Percentiles rank a stretch among this genome's conserved stretches.
phyloP scores from a whole-genome alignment of 2,113 vertebrate genomes.

The Bos javanicus region DNA sequence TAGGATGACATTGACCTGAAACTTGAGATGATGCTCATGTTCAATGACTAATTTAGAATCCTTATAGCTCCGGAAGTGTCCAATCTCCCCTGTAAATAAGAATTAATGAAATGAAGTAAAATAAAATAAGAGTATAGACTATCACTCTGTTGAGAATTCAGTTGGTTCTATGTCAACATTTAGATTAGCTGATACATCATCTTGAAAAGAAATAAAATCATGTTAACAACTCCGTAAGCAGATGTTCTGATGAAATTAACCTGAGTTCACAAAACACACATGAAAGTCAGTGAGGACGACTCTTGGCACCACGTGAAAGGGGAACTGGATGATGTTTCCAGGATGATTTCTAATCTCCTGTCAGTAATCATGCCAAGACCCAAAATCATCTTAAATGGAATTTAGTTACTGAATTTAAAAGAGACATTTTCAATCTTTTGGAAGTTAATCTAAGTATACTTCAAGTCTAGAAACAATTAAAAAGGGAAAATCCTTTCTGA shows the following conservation, averaged over 20 bases:
- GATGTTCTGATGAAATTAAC: neutral
- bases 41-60: neutral
- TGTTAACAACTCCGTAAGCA: neutral
- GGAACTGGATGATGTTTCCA: neutral
- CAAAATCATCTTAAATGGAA: neutral
- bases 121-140: neutral
- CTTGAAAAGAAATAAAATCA: neutral
- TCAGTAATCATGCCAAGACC: neutral
- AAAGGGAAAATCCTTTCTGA: neutral
- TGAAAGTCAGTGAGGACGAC: neutral
- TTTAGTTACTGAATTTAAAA: neutral
- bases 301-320: neutral
- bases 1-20: neutral
- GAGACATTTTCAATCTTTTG: neutral
- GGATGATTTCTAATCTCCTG: neutral
- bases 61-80: neutral
- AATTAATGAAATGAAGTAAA: neutral
- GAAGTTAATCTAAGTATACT: neutral
- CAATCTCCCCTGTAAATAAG: neutral
- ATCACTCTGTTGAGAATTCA: neutral
- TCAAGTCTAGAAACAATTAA: neutral
- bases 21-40: neutral
- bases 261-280: neutral
- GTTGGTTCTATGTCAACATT: neutral
- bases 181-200: neutral